These are phyloP conservation scores for Tachystola acroxantha DNA, from an alignment of 2,888 invertebrate species.

Conservation along the genomic window DNA sequence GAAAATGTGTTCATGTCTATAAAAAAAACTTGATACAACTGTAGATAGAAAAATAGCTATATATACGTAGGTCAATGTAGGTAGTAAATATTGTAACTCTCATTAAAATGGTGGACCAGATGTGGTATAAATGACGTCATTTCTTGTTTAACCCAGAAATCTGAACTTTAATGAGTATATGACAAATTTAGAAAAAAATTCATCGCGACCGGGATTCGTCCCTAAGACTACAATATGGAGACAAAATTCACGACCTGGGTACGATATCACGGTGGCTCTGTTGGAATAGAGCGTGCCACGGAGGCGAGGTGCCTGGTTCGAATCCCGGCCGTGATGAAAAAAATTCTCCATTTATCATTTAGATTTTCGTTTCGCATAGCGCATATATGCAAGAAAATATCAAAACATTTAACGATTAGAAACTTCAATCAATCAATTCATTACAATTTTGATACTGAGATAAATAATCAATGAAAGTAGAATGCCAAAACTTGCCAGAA, in stretches of 20 bases:
- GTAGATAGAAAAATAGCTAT: background rate
- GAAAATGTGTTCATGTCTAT: conserved; percentile 7
- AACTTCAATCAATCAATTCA: too few species aligned
- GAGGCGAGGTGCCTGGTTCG: too few species aligned
- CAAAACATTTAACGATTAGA: too few species aligned
- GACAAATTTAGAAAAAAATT: background rate
- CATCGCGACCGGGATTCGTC: too few species aligned
- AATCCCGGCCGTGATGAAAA: too few species aligned
- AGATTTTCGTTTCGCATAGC: too few species aligned
- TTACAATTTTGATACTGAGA: background rate
- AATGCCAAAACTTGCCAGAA: conserved; percentile 51
- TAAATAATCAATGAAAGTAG: conserved; percentile 9
- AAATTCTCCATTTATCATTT: too few species aligned
- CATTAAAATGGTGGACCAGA: conserved; percentile 2
- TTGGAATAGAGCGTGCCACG: too few species aligned
- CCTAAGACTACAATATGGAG: too few species aligned
- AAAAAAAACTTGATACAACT: background rate
- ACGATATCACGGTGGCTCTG: too few species aligned
- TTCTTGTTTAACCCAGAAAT: background rate
- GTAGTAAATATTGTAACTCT: background rate
- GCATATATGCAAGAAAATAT: too few species aligned
- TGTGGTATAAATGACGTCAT: background rate
- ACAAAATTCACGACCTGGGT: too few species aligned
- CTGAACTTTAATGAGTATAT: background rate
- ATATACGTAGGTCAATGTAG: background rate